Evolutionary conservation across 2,113 vertebrate genomes (phyloP), one percentile per base, ranked within the genome.

Genomic region (Clinocottus analis): DNA sequence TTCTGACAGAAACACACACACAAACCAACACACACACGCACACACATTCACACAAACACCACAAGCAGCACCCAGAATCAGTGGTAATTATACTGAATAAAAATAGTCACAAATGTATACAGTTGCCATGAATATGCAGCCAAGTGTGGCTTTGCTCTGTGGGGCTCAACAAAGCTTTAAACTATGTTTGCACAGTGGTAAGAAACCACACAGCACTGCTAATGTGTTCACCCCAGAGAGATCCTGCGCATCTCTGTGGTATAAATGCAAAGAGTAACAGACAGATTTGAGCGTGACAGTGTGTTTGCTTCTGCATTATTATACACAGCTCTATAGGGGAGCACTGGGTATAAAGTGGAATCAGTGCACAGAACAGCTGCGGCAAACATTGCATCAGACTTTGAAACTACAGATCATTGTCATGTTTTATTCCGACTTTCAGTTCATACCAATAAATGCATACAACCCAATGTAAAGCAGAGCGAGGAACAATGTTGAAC

Each of bases 1-100:
- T 76, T 79, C 90, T 94, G 93, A 96, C 95, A 95, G 92, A 90
- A 85, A 84, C 86, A 37, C 83, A 60, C 89, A 92, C 90, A 92
- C 83, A 29, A 74, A 88, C 86, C 75, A 93, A 85, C 93, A 84
- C 93, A 82, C 45, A 75, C 86, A 37, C 83, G 60, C 89, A 92
- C 90, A 92, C 83, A 29, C 75, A 88, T 85, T 75, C 93, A 85
- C 93, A 84, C 93, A 82, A 75, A 25, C 55, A 64, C 72, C 59
- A 58, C 37, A 62, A 68, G 61, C 45, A 51, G 19, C 39, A 72
- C 37, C 25, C 66, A 70, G 37, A 74, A 37, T 65, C 29, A 13
- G 59, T 31, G 29, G 41, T 76, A 85, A 86, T 85, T 83, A 81
- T 39, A 60, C 59, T 29, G 4, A 74, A 29, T 59, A 55, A 72